Evolutionary conservation across 2,797 vertebrate genomes (phyloP).

Genomic region (Argya squamiceps): DNA sequence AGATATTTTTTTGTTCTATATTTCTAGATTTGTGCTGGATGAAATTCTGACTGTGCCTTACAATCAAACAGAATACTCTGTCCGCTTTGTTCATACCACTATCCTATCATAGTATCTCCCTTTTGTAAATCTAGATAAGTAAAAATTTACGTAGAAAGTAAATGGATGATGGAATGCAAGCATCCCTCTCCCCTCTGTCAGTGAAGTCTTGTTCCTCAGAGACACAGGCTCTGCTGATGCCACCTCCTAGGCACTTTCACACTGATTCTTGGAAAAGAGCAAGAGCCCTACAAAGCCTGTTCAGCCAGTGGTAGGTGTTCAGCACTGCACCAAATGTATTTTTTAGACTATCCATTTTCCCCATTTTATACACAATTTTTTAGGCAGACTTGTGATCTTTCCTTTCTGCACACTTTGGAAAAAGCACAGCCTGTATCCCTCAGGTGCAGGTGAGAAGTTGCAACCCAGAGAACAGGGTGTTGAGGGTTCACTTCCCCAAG

Average conservation of each 20-base stretch:
- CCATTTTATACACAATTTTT: background rate
- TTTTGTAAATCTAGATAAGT: background rate
- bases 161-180: background rate
- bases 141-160: background rate
- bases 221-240: background rate
- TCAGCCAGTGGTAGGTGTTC: background rate
- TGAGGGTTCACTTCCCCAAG: background rate
- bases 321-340: background rate
- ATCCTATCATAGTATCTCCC: background rate
- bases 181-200: background rate
- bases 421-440: background rate
- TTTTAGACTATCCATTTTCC: background rate
- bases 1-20: too few species aligned
- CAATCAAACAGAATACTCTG: background rate
- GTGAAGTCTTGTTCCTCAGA: background rate
- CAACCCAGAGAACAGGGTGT: accelerated
- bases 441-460: background rate
- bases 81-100: background rate
- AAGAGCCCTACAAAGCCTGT: background rate
- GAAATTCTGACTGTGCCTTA: background rate
- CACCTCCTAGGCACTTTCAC: background rate
- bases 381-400: background rate
- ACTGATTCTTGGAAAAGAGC: background rate
- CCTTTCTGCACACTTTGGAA: background rate
- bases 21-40: background rate